Percentiles rank a stretch among this genome's conserved stretches.
phyloP scores from a whole-genome alignment of 2,888 invertebrate species.

The Tribolium freemani region DNA sequence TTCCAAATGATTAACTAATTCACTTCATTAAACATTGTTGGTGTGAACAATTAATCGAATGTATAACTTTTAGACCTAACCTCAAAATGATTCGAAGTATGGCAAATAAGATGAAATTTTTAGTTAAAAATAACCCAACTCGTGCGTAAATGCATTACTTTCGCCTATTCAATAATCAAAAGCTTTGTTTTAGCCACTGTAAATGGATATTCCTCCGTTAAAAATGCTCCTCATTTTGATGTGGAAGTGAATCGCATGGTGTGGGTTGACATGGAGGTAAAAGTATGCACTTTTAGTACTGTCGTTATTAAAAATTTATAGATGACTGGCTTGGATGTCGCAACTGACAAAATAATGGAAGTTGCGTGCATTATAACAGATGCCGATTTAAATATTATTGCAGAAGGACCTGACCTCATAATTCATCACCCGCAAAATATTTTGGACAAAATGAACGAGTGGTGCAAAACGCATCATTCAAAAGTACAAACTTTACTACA shows the following conservation, averaged over 20 bases:
- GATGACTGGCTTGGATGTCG: constrained; percentile 91
- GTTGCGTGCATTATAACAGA: constrained; percentile 92
- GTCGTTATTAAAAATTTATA: constrained; percentile 54
- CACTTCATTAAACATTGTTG: too few relatives aligned
- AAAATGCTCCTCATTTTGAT: constrained; percentile 50
- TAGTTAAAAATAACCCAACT: not conserved
- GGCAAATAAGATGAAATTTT: constrained; percentile 1
- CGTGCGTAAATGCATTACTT: not conserved
- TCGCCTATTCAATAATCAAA: not conserved
- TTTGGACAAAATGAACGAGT: constrained; percentile 84
- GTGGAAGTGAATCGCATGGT: constrained; percentile 70
- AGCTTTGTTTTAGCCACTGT: constrained; percentile 14
- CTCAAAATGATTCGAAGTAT: constrained; percentile 10
- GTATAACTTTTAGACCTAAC: not conserved
- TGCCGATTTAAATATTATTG: constrained; percentile 80
- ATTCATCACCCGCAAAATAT: constrained; percentile 83
- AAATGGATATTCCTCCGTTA: not conserved
- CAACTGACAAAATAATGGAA: constrained; percentile 87
- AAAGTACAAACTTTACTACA: constrained; percentile 72
- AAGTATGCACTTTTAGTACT: not conserved
- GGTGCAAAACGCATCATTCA: constrained; percentile 86
- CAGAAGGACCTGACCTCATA: constrained; percentile 81
- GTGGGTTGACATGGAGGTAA: constrained; percentile 82
- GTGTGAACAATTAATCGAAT: too few relatives aligned
- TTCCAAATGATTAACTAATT: too few relatives aligned